These are phyloP conservation scores for Eurytoma adleriae DNA, from an alignment of 2,888 invertebrate species.

Conservation along the genomic window DNA sequence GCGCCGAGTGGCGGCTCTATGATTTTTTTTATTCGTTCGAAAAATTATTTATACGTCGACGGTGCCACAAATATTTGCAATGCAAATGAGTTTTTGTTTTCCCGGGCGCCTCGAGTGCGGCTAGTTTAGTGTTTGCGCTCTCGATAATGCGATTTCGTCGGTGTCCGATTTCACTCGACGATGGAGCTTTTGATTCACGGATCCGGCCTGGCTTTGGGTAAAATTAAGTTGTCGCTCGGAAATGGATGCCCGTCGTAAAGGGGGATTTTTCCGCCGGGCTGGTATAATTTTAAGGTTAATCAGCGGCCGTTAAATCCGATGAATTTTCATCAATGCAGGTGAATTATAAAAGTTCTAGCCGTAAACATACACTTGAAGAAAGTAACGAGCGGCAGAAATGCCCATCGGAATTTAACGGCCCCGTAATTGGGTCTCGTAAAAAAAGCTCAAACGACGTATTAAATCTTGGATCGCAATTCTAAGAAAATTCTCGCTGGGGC, in stretches of 20 bases:
- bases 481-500: too few species aligned
- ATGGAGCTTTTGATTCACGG: too few species aligned
- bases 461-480: conserved; percentile 29
- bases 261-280: too few species aligned
- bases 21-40: too few species aligned
- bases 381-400: conserved; percentile 48
- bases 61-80: conserved; percentile 8
- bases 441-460: conserved; percentile 37
- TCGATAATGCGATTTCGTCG: not conserved
- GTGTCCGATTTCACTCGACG: too few species aligned
- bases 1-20: too few species aligned
- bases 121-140: not conserved
- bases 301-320: conserved; percentile 7
- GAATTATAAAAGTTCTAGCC: conserved; percentile 38
- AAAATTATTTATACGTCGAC: conserved; percentile 1
- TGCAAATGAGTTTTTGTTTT: conserved; percentile 11
- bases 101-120: not conserved
- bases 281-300: conserved; percentile 33
- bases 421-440: conserved; percentile 50
- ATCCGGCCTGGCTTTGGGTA: too few species aligned
- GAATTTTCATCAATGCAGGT: conserved; percentile 30
- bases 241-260: too few species aligned
- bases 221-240: too few species aligned
- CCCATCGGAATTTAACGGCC: conserved; percentile 36
- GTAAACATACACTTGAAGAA: conserved; percentile 47